Evolutionary conservation across 1,140 invertebrate species (phyloP), one percentile per base, ranked within the genome.

Genomic region (Philopotamus ludificatus): DNA sequence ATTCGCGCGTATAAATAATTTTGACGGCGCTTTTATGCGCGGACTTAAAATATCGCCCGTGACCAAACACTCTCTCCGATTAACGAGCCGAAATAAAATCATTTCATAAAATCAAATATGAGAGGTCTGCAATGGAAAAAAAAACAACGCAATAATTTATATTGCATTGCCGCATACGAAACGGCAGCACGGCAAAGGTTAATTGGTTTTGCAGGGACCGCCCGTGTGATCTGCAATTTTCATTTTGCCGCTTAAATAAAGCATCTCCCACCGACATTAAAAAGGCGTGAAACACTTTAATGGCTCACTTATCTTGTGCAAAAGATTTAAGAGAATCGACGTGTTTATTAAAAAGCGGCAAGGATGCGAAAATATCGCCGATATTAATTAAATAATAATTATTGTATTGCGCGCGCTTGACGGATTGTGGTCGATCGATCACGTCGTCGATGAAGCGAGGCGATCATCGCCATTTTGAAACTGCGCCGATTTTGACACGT

Each of bases 201-300:
- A 60, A 60, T 60, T 60, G 57, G 57, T 60, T 60, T 47, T 60
- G 41, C 16, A 18, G 42, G 57, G 44, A 47, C 26, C 53, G 25
- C 28, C 53, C 53, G 25, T 22, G 50, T 12, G 47, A 55, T 23
- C 25, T 25, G 51, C 34, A 44, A 58, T 44, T 58, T 42, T 26
- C 21, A 54, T 54, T 25, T 44, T 10, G 39, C 55, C 34, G 15
- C 18, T 44, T 34, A 34, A 51, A 51, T 4, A 51, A 51, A 20
- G 25, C 49, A 25, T 51, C 18, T 20, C 9, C 25, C 60, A n/a
- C 26, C 39, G 10, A 65, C 63, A 65, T 47, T 53, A 53, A 65
- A 65, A 58, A 65, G 63, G 63, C 63, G 63, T 65, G 63, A 65
- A 65, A 39, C 51, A 25, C 54, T 42, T 44, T 65, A 65, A 65